Evolutionary conservation across 2,797 vertebrate genomes (phyloP), one percentile per base, ranked within the genome.

Genomic region (Platalea minor): DNA sequence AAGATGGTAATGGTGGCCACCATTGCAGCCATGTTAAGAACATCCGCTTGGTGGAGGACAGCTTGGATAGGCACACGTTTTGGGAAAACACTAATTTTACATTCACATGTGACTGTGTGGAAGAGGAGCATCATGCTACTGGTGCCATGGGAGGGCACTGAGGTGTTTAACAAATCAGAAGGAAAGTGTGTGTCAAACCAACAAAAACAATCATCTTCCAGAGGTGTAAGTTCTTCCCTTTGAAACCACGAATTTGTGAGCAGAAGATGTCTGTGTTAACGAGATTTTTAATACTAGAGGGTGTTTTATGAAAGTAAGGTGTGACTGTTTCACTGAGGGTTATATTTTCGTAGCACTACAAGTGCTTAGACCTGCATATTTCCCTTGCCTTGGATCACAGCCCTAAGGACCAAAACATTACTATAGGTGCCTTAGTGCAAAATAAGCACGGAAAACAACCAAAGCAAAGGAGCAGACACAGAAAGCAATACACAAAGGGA

Each of bases 401-500:
- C 10, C 45, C 28, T 85, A 51, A 76, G 64, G 46, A 81, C 14
- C 39, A 76, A 82, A 94, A 61, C n/a, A 76, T 51, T 60, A 37
- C 33, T 70, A 7, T 74, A 88, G 69, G 54, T 86, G 59, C 19
- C 59, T 91, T 48, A 76, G 48, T 50, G 33, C 48, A 76, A 86
- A 84, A 89, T 16, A 45, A 80, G 48, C 53, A 80, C 25, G 35
- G 57, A 74, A 91, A 96, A 88, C 86, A 83, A 89, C 57, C 21
- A 81, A 92, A 92, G 76, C 69, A 86, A 75, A 84, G 79, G 82
- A 93, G 53, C 68, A 95, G 94, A 57, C 26, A n/a, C 65, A 85
- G 74, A 96, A 94, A 94, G 93, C 70, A 94, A 70, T 84, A 76
- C 87, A 96, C 85, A 93, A 65, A 89, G 91, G 96, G 95, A 96